Base-by-base conservation (phyloP, 2,888 invertebrate genomes). In the Hyppa rectilinea region DNA sequence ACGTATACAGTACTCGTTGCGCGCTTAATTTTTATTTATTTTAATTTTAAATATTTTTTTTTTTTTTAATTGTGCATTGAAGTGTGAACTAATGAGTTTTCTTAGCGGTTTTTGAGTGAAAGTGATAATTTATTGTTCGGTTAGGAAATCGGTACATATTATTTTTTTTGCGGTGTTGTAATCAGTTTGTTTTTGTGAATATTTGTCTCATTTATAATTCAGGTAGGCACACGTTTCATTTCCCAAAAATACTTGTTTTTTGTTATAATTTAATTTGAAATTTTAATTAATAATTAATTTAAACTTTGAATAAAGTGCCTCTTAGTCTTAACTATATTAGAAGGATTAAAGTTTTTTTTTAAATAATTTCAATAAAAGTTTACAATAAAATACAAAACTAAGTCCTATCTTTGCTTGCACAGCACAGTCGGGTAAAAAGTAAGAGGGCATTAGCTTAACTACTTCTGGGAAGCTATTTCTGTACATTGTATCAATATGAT, bases 381-480 rank as follows among this genome's bases (percentile, higher is more conserved):
- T 7, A 34, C 31, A n/a, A 56, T 12, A 47, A 55, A 14, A 4
- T 45, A n/a, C 12, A 50, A 49, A 26, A 38, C 20, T 20, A 29
- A 40, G 14, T 10, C 4, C 26, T 14, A 5, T 43, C n/a, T 29
- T 29, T 12, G 4, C 20, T 45, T 20, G 29, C 29, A 20, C 26
- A 7, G 26, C 26, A 7, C 26, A 29, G 20, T 59, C 9, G 29
- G n/a, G 14, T 59, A 20, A 26, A 29, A 40, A 47, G 23, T 45
- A 60, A 62, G 45, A 47, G 45, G 36, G 4, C 55, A 75, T 63
- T 74, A 74, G 29, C 58, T 31, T 43, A 47, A 71, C 29, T 58
- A 64, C 52, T 80, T 80, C 63, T 76, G 43, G 34, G 59, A 81
- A 80, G 55, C 12, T 76, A 76, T 71, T 71, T 70, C 31, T 7